A percentile compares a stretch with the other conserved stretches of the same genome.
phyloP scores from a whole-genome alignment of 2,113 vertebrate genomes.

The Xenopus borealis region DNA sequence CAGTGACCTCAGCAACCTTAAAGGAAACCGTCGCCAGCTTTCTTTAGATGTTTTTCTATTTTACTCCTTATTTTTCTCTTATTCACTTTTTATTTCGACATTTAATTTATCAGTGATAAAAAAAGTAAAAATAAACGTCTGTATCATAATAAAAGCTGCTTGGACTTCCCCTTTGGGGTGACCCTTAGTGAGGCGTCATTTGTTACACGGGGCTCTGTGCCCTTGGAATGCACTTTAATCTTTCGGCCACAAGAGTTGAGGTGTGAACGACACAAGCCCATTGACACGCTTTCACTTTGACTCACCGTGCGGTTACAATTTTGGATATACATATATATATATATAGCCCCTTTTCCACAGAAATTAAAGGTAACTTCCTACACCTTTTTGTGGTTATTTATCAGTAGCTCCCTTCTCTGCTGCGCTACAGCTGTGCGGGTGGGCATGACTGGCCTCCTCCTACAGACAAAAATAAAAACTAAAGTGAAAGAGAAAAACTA shows the following conservation, averaged over 20 bases:
- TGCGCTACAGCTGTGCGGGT: neutral
- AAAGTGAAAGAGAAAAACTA: neutral
- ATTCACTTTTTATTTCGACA: too few relatives aligned
- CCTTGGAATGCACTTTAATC: constrained; percentile 6
- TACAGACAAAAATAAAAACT: neutral
- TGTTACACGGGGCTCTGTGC: too few relatives aligned
- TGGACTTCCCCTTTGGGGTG: too few relatives aligned
- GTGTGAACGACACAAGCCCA: neutral
- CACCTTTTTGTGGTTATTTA: constrained; percentile 25
- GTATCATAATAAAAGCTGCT: too few relatives aligned
- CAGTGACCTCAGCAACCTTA: too few relatives aligned
- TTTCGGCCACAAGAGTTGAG: neutral
- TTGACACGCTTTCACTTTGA: constrained; percentile 22
- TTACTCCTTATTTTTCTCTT: too few relatives aligned
- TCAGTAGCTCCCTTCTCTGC: constrained; percentile 3
- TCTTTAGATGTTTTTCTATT: too few relatives aligned
- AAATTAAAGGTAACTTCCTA: neutral
- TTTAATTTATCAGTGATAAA: too few relatives aligned
- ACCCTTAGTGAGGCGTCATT: too few relatives aligned
- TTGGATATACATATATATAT: constrained; percentile 3
- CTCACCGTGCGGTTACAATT: constrained; percentile 21
- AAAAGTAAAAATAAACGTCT: too few relatives aligned
- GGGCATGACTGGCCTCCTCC: neutral
- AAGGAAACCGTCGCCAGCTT: too few relatives aligned
- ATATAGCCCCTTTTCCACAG: constrained; percentile 24